phyloP scores from a whole-genome alignment of 2,797 vertebrate species.

The Chelonia mydas region DNA sequence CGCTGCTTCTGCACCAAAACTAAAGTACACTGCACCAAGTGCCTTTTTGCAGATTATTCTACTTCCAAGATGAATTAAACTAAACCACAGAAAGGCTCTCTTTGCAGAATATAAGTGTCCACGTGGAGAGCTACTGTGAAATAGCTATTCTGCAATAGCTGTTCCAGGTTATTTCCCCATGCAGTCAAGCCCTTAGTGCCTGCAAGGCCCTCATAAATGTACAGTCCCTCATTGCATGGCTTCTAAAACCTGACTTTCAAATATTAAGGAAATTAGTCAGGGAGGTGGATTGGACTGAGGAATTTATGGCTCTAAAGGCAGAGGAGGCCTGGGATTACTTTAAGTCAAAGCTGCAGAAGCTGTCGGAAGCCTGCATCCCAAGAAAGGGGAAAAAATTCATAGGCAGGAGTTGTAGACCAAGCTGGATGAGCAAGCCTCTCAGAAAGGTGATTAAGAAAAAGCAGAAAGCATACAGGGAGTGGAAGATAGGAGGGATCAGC shows the following conservation, averaged over 20 bases:
- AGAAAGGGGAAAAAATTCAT: no score
- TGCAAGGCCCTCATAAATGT: conserved; percentile 65
- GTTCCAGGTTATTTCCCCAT: background rate
- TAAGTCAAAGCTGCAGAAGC: no score
- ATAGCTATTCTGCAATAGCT: background rate
- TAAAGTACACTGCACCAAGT: background rate
- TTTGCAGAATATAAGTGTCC: background rate
- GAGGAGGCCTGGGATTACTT: no score
- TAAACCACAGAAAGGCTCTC: background rate
- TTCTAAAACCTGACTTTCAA: conserved; percentile 41
- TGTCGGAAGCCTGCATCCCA: no score
- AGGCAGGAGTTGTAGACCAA: no score
- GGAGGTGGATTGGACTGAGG: no score
- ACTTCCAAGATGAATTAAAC: background rate
- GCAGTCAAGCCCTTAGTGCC: background rate
- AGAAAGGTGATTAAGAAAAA: no score
- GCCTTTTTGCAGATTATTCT: background rate
- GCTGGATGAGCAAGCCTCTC: no score
- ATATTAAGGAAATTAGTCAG: no score
- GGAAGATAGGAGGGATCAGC: no score
- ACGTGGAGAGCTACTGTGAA: background rate
- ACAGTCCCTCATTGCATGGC: conserved; percentile 58
- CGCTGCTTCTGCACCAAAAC: background rate
- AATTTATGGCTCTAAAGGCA: background rate
- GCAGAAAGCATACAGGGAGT: no score